phyloP scores from a whole-genome alignment of 2,888 invertebrate species.

The Idaea straminata region DNA sequence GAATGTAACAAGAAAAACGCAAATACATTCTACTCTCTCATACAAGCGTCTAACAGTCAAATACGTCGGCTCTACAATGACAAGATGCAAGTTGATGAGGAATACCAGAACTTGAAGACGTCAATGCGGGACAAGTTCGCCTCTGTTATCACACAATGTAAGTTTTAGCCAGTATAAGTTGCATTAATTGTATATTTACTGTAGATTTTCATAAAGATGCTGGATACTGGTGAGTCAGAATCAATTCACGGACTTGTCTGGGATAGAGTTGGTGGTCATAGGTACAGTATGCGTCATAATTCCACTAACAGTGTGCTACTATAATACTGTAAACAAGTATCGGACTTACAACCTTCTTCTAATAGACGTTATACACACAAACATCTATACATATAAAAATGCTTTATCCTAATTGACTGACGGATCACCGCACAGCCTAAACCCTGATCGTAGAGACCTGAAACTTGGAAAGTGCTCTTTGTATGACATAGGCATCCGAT shows the following conservation, averaged over 20 bases:
- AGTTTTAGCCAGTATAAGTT: slow-evolving; percentile 67
- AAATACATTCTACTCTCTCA: slow-evolving; percentile 94
- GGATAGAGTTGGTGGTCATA: background rate
- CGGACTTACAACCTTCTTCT: too few relatives aligned
- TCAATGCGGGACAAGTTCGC: slow-evolving; percentile 90
- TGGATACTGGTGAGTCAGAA: background rate
- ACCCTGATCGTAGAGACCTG: too few relatives aligned
- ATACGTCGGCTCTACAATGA: slow-evolving; percentile 91
- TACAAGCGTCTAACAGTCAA: slow-evolving; percentile 95
- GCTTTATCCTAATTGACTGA: too few relatives aligned
- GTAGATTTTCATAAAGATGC: background rate
- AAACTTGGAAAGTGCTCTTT: too few relatives aligned
- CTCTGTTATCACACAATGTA: slow-evolving; percentile 93
- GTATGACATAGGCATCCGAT: too few relatives aligned
- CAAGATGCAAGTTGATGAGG: slow-evolving; percentile 92
- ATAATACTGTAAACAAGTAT: too few relatives aligned
- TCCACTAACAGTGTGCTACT: too few relatives aligned
- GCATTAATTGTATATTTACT: background rate
- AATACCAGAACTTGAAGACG: slow-evolving; percentile 88
- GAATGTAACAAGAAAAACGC: slow-evolving; percentile 94
- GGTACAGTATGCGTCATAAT: background rate
- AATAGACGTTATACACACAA: too few relatives aligned
- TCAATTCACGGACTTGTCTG: background rate
- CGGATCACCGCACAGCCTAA: too few relatives aligned
- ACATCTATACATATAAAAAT: too few relatives aligned